Conservation (phyloP, 2,797 vertebrate species). For the Telmatherina bonti region DNA sequence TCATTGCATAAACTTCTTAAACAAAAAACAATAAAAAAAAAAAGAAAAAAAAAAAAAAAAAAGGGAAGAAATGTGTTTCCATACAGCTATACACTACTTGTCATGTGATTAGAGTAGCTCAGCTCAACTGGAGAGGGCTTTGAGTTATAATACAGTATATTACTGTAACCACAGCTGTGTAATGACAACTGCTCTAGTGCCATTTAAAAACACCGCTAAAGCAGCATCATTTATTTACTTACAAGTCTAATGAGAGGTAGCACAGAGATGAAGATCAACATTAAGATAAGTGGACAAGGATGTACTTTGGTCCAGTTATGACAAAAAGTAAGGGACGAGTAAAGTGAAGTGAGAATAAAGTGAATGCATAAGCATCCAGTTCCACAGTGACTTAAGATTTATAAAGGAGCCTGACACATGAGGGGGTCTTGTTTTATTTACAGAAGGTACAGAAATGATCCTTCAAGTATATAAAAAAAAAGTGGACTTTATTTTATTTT, state of each 20-base stretch:
- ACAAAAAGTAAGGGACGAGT: neutral
- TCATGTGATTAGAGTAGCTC: neutral
- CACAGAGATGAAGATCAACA: neutral
- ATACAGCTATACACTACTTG: neutral
- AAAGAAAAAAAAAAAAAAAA: neutral
- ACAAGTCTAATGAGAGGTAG: neutral
- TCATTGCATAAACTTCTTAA: neutral
- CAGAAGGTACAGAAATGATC: too few relatives aligned
- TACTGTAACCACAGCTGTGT: neutral
- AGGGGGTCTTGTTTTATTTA: too few relatives aligned
- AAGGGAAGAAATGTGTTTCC: too few relatives aligned
- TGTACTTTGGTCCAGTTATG: neutral
- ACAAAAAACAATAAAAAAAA: too few relatives aligned
- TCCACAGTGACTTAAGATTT: slow-evolving; percentile 16
- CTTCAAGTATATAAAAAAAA: too few relatives aligned
- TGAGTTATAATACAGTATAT: neutral
- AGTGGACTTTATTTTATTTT: too few relatives aligned
- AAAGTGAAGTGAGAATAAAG: too few relatives aligned
- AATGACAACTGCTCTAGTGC: neutral
- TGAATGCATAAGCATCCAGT: neutral
- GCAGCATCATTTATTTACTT: neutral
- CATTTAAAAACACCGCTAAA: neutral
- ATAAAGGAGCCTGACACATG: slow-evolving; percentile 5
- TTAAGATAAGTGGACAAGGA: slow-evolving; percentile 3
- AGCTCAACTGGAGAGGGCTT: neutral